Base-by-base conservation (phyloP, 2,797 vertebrate species). In the Rallus crepitans region DNA sequence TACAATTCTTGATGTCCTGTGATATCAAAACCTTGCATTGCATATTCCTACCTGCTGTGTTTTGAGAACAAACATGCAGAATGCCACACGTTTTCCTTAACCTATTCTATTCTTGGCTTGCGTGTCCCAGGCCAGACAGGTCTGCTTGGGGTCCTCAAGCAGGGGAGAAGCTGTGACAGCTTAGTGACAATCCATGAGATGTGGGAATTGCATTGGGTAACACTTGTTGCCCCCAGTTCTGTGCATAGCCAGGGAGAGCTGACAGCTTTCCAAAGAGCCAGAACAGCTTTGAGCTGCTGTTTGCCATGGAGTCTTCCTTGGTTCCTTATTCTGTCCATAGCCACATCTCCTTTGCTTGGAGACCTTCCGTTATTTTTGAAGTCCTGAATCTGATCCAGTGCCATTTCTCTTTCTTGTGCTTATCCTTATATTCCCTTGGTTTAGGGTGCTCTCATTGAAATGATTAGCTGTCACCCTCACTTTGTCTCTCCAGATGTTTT, bases 161-260 rank as follows among this genome's bases (percentile, higher is more conserved):
- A 88, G 50, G 35, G 50, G 11, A 77, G 73, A 13, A 19, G 40
- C 73, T 39, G 72, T n/a, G 42, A 21, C n/a, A 50, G 24, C 6
- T 6, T 2, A 10, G 39, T 40, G 66, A 37, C n/a, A 37, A 8
- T 28, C 70, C 50, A 4, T 13, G 53, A 56, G 53, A 20, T 35
- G 17, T 3, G 7, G 59, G 16, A 60, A n/a, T 2, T 64, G 31
- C 40, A 35, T 3, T 23, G 50, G 39, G n/a, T 2, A 16, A 1
- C 24, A 31, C 15, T 64, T 61, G 27, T 47, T 47, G 10, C 5
- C 12, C 24, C 27, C 33, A 13, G 31, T 52, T 57, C 30, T 45
- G 1, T 1, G 1, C 2, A 1, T 14, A 60, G 30, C 15, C 0
- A 0, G 5, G 14, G 15, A 45, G 33, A 65, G 35, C 57, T 25